These are phyloP conservation scores for Pogonocichla stellata DNA, from an alignment of 2,113 vertebrate species.

Conservation along the genomic window DNA sequence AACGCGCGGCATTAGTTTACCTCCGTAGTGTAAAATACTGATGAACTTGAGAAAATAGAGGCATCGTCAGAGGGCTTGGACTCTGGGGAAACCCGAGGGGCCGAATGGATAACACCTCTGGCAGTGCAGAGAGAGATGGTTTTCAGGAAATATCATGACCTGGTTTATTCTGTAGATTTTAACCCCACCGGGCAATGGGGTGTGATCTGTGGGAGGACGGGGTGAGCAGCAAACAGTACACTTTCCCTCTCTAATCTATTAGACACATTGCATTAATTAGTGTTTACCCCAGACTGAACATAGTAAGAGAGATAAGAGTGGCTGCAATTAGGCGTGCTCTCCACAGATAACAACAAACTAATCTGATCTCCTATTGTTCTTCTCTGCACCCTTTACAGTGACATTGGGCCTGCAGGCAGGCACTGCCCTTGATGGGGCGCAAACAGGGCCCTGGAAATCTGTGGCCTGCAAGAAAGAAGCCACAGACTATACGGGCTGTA, in stretches of 20 bases:
- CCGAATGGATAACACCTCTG: neutral
- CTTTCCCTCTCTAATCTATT: neutral
- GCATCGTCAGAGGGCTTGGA: too few relatives aligned
- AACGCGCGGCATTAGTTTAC: rapidly evolving
- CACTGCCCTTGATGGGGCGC: rapidly evolving
- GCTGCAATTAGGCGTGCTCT: neutral
- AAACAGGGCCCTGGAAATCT: neutral
- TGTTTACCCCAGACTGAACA: neutral
- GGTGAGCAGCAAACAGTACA: neutral
- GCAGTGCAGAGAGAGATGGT: neutral
- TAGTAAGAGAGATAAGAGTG: neutral
- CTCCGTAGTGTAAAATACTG: too few relatives aligned
- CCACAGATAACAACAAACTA: neutral
- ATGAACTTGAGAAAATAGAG: neutral
- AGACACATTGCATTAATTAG: conserved; percentile 22
- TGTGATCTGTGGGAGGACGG: neutral
- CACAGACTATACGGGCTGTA: rapidly evolving
- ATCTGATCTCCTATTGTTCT: neutral
- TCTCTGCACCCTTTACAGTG: neutral
- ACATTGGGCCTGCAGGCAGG: neutral
- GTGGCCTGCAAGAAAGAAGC: neutral
- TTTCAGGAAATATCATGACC: neutral
- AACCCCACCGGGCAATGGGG: neutral
- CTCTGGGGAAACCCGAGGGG: neutral
- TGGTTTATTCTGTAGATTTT: neutral